These are phyloP conservation scores for Sinonovacula constricta DNA, from an alignment of 1,140 invertebrate species.

Conservation along the genomic window DNA sequence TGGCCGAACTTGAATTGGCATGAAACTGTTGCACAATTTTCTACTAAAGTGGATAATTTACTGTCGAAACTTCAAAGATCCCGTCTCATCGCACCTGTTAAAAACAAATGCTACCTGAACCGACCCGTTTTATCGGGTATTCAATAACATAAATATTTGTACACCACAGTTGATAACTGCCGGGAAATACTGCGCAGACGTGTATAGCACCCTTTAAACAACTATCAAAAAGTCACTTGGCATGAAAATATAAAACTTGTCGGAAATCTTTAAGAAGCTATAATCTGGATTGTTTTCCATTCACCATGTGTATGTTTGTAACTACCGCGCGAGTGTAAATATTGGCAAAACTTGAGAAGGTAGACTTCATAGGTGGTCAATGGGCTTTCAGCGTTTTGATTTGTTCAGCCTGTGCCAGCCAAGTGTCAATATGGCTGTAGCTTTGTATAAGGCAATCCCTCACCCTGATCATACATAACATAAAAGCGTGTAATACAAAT, in stretches of 20 bases:
- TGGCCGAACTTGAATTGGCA: background rate
- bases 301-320: too few relatives aligned
- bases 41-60: background rate
- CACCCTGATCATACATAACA: too few relatives aligned
- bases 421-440: too few relatives aligned
- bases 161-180: background rate
- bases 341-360: too few relatives aligned
- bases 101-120: background rate
- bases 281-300: too few relatives aligned
- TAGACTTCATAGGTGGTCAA: too few relatives aligned
- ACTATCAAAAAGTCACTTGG: background rate
- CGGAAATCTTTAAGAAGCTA: too few relatives aligned
- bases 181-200: background rate
- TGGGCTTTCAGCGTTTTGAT: too few relatives aligned
- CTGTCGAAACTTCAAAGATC: background rate
- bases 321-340: too few relatives aligned
- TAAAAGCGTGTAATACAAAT: too few relatives aligned
- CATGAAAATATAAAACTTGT: background rate
- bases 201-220: background rate
- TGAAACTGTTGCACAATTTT: background rate
- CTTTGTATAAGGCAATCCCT: too few relatives aligned
- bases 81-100: background rate
- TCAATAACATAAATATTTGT: background rate
- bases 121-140: background rate
- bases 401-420: too few relatives aligned